Conservation (phyloP, 2,797 vertebrate species). For the Otus scops region DNA sequence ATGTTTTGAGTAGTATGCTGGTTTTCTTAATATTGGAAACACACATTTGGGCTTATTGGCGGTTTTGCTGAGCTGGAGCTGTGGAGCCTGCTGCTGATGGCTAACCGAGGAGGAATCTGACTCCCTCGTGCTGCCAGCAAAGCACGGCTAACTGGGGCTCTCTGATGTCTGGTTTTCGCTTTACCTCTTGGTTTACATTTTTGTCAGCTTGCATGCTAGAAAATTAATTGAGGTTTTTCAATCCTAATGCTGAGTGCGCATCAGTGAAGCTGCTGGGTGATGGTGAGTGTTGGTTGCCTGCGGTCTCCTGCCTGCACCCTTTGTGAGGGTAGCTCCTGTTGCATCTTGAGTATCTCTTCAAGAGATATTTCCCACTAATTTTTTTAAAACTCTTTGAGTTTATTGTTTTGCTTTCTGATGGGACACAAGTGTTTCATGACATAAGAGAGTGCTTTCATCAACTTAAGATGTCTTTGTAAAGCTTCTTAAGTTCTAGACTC, state of each 20-base stretch:
- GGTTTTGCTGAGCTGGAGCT: background rate
- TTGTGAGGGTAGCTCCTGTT: background rate
- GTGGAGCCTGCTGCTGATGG: background rate
- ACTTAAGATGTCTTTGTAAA: background rate
- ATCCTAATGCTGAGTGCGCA: background rate
- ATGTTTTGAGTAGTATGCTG: background rate
- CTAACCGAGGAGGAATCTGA: background rate
- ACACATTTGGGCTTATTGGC: background rate
- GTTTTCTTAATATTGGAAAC: background rate
- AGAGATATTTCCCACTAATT: background rate
- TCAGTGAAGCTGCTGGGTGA: background rate
- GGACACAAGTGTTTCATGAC: background rate
- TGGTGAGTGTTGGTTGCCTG: background rate
- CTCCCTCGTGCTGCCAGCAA: background rate
- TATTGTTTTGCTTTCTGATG: background rate
- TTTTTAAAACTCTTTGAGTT: background rate
- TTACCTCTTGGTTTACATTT: background rate
- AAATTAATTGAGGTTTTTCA: background rate
- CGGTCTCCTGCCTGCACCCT: background rate
- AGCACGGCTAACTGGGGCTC: background rate
- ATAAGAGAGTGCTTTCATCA: background rate
- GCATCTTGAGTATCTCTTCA: background rate
- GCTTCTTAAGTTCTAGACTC: background rate
- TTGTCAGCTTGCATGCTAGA: background rate
- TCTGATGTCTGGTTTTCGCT: accelerated